Conservation (phyloP, 2,797 vertebrate species). For the Platalea minor region DNA sequence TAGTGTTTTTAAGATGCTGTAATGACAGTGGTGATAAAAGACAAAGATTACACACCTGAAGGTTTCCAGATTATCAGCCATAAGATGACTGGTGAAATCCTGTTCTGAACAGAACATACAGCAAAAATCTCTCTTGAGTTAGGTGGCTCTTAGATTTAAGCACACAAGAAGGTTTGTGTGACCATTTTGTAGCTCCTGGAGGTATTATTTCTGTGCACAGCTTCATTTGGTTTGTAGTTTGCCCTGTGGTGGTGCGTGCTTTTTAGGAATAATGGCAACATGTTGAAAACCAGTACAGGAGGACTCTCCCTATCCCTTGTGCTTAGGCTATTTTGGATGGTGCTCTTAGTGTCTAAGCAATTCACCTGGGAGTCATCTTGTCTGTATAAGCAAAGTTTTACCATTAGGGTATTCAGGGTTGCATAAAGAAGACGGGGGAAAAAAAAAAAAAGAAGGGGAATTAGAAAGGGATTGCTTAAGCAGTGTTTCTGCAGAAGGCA, state of each 20-base stretch:
- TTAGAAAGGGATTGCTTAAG: not conserved
- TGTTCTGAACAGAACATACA: not conserved
- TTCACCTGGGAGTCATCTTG: not conserved
- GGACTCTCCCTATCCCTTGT: not conserved
- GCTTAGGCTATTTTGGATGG: not conserved
- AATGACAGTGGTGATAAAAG: not conserved
- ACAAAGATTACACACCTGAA: not conserved
- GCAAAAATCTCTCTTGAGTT: not conserved
- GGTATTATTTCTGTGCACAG: not conserved
- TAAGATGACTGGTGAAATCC: not conserved
- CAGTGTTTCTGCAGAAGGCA: not conserved
- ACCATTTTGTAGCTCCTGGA: not conserved
- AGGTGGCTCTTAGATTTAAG: not conserved
- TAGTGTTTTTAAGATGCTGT: not conserved
- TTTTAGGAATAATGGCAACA: not conserved
- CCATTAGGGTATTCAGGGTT: not conserved
- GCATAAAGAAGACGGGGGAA: not conserved
- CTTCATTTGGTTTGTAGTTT: not conserved
- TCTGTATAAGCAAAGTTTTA: not conserved
- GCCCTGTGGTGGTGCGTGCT: fast-evolving
- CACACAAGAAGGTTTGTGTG: not conserved
- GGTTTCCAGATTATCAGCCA: not conserved
- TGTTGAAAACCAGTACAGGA: not conserved
- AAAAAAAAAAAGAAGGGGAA: not conserved
- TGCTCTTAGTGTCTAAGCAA: not conserved